phyloP scores from a whole-genome alignment of 2,113 vertebrate species.

The Anguilla japonica region DNA sequence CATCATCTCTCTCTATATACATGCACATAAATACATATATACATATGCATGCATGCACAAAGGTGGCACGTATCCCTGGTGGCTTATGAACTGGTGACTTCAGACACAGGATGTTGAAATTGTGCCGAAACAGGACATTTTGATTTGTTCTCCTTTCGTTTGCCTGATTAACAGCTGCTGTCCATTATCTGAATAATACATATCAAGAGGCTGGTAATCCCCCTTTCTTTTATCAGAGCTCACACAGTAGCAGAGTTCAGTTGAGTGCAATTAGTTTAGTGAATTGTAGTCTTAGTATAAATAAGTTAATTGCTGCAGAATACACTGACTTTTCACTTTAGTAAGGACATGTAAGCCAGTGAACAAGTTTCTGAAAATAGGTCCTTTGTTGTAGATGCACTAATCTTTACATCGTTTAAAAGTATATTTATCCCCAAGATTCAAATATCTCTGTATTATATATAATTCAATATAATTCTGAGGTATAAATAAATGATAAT shows the following conservation, averaged over 20 bases:
- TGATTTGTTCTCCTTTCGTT: too few relatives aligned
- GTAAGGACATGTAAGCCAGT: not conserved
- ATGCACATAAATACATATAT: too few relatives aligned
- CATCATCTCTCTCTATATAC: too few relatives aligned
- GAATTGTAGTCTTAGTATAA: not conserved
- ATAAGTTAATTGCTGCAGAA: not conserved
- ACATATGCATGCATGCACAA: too few relatives aligned
- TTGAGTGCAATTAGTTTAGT: not conserved
- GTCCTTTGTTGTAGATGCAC: not conserved
- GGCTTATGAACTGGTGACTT: too few relatives aligned
- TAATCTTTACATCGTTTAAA: not conserved
- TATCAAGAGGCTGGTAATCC: not conserved
- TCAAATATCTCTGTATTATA: not conserved
- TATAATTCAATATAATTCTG: not conserved
- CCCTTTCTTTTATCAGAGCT: not conserved
- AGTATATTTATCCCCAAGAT: not conserved
- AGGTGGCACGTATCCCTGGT: too few relatives aligned
- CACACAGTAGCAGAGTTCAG: not conserved
- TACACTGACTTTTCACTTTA: not conserved
- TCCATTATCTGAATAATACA: too few relatives aligned
- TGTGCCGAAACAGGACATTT: too few relatives aligned
- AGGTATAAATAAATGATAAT: not conserved
- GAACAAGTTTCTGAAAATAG: not conserved
- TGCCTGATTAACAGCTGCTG: too few relatives aligned
- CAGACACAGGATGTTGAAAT: too few relatives aligned